phyloP scores from a whole-genome alignment of 2,113 vertebrate genomes.

The Oreotrochilus melanogaster region DNA sequence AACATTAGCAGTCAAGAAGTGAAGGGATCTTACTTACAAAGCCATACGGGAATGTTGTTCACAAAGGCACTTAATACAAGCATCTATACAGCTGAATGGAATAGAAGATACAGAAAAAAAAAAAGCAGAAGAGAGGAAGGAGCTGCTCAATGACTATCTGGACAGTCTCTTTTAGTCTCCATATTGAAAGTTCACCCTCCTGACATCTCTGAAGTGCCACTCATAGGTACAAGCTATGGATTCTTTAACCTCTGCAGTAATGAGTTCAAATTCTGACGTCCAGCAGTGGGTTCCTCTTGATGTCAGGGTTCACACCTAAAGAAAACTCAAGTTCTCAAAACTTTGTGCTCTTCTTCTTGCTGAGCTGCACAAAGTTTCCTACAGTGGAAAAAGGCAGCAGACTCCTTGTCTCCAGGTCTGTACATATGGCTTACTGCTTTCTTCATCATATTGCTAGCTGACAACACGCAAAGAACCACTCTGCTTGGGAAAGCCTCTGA shows the following conservation, averaged over 20 bases:
- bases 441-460: not conserved
- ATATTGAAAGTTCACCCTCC: not conserved
- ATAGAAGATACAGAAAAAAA: not conserved
- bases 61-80: conserved; percentile 70
- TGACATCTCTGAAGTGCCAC: not conserved
- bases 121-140: not conserved
- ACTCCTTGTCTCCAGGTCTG: not conserved
- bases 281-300: not conserved
- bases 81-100: not conserved
- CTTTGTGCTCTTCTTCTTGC: not conserved
- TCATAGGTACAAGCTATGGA: rapidly evolving
- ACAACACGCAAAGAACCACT: not conserved
- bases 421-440: conserved; percentile 53
- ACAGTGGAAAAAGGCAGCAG: not conserved
- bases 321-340: not conserved
- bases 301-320: not conserved
- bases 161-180: not conserved
- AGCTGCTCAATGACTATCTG: not conserved
- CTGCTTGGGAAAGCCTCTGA: conserved; percentile 13
- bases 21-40: not conserved
- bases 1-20: not conserved
- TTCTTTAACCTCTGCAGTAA: not conserved
- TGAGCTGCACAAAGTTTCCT: not conserved
- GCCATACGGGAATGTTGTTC: not conserved
- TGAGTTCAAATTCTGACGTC: not conserved